Conservation (phyloP, 2,113 vertebrate genomes). For the Dicrurus megarhynchus region DNA sequence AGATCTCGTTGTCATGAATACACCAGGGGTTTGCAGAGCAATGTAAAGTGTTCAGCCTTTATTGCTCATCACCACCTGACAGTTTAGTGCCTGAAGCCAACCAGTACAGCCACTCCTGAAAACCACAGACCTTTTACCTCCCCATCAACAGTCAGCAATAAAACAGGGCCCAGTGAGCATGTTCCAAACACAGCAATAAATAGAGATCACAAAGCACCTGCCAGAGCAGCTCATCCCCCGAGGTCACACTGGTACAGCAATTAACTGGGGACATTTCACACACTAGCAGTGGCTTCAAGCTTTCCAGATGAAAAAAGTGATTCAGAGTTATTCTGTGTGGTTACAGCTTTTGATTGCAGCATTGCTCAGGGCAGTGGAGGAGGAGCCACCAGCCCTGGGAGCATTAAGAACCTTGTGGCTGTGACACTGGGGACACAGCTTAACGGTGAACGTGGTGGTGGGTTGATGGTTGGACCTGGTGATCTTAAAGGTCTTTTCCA, state of each 20-base stretch:
- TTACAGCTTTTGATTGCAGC: background rate
- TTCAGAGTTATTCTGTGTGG: background rate
- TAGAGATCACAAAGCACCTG: background rate
- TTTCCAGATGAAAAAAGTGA: background rate
- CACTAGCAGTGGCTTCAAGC: background rate
- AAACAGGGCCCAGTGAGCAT: background rate
- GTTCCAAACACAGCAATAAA: background rate
- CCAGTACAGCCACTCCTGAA: background rate
- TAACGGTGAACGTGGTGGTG: rapidly evolving
- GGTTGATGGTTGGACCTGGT: too few relatives aligned
- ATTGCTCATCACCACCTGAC: background rate
- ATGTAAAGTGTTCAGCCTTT: background rate
- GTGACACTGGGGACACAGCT: background rate
- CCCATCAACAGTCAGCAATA: background rate
- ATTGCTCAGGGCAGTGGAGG: background rate
- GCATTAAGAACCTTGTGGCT: background rate
- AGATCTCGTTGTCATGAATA: rapidly evolving
- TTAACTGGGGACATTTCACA: background rate
- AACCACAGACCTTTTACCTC: background rate
- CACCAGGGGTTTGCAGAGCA: background rate
- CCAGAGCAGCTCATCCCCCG: background rate
- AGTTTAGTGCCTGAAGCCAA: background rate
- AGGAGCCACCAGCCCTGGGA: background rate
- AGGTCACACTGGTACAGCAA: background rate
- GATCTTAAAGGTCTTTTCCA: background rate